Evolutionary conservation across 2,888 invertebrate genomes (phyloP).

Genomic region (Noctua janthina): DNA sequence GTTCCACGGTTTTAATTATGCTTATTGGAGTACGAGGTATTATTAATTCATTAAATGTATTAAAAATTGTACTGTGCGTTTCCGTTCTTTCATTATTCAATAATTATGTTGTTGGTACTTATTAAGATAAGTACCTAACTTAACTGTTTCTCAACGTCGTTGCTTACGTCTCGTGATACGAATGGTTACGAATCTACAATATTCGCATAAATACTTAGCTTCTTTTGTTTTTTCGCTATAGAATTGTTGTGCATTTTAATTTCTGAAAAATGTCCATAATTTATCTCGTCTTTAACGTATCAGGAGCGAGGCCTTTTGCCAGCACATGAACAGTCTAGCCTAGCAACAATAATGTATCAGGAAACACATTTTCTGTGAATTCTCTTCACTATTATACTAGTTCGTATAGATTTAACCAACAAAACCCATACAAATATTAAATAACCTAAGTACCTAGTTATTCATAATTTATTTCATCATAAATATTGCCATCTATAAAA

Average conservation of each 20-base stretch:
- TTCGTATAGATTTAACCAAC: background rate
- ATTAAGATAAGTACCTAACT: background rate
- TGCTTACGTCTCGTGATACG: background rate
- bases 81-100: constrained; percentile 7
- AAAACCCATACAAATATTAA: constrained; percentile 21
- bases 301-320: background rate
- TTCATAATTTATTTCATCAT: constrained; percentile 55
- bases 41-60: constrained; percentile 28
- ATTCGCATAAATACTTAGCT: too few species aligned
- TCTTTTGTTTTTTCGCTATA: background rate
- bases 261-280: too few species aligned
- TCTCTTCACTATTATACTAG: background rate
- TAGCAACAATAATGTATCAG: background rate
- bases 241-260: background rate
- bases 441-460: constrained; percentile 10
- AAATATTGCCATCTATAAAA: constrained; percentile 58
- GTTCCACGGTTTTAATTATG: constrained; percentile 35
- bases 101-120: background rate
- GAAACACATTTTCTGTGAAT: background rate
- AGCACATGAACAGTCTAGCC: background rate
- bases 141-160: background rate
- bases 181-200: background rate
- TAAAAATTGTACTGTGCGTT: constrained; percentile 16
- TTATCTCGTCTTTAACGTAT: too few species aligned
- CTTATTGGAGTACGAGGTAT: constrained; percentile 2